Evolutionary conservation across 1,140 invertebrate genomes (phyloP), one percentile per base, ranked within the genome.

Genomic region (Chionoecetes opilio): DNA sequence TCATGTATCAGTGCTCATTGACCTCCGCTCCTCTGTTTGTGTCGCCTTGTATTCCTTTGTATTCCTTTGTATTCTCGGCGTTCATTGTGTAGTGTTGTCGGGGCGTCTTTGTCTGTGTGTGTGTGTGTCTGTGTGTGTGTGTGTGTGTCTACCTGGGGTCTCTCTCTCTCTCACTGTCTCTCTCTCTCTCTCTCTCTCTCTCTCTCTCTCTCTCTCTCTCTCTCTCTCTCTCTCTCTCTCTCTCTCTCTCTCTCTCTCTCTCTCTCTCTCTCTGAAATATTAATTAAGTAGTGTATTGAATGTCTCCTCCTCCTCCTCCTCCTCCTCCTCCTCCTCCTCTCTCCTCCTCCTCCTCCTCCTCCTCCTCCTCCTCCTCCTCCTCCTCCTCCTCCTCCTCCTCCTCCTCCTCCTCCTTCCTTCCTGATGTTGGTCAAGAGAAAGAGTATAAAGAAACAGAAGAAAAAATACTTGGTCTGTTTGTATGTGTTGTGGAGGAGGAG

Each of bases 261-360:
- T 75, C 63, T 75, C 63, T 75, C 63, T 75, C 63, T 75, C 63
- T 75, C 6, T 75, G 63, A 75, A 75, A 75, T 75, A 75, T 75
- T 75, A 75, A 75, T 75, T n/a, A n/a, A 75, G 21, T 75, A 17
- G 63, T 75, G 63, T 75, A 26, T 75, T 75, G 63, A 75, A 75
- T 75, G 63, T 21, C 63, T 2, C 26, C 21, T 21, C 21, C 21
- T 21, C 9, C 3, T 75, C 53, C 9, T 26, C 53, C 53, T 3
- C 2, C 9, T 21, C 21, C 26, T 21, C 53, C 53, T 75, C 53
- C 21, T 26, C 53, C 53, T 75, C 53, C 21, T 75, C 21, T 26
- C 26, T 75, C 53, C 53, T 75, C 53, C 53, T 26, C 21, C 53
- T 9, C 53, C 21, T 26, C 53, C 53, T 75, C 53, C 53, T 75